phyloP scores from a whole-genome alignment of 2,888 invertebrate species.

The Drosophila percnosoma region DNA sequence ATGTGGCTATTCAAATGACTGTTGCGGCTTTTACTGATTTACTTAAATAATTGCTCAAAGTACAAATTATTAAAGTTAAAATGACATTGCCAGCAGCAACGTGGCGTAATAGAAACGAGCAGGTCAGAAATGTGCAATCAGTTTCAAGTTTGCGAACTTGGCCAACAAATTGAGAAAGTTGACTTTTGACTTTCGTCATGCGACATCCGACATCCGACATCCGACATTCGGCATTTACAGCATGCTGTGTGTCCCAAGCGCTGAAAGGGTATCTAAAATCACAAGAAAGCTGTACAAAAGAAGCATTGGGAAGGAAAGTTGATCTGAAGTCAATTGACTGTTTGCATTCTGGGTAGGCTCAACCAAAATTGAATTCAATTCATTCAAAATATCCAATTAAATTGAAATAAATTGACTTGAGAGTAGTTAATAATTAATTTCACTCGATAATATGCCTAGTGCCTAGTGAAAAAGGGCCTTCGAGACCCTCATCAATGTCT shows the following conservation, averaged over 20 bases:
- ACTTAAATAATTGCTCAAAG: slow-evolving; percentile 59
- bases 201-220: too few relatives aligned
- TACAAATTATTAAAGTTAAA: slow-evolving; percentile 59
- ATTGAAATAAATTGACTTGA: not conserved
- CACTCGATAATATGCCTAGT: too few relatives aligned
- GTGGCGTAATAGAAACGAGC: not conserved
- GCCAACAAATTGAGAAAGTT: slow-evolving; percentile 49
- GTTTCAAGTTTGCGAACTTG: slow-evolving; percentile 28
- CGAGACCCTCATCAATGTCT: slow-evolving; percentile 35
- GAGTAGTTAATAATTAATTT: not conserved
- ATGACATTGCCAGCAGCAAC: slow-evolving; percentile 41
- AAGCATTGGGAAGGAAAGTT: not conserved
- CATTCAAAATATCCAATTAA: not conserved
- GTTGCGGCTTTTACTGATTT: slow-evolving; percentile 27
- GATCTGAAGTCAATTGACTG: not conserved
- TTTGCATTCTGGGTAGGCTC: not conserved
- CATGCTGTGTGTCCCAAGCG: too few relatives aligned
- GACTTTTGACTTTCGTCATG: slow-evolving; percentile 7
- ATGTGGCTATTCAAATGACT: slow-evolving; percentile 14
- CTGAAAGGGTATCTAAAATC: not conserved
- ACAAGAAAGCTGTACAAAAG: not conserved
- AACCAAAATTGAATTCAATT: not conserved
- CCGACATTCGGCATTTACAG: not conserved
- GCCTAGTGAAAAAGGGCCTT: too few relatives aligned
- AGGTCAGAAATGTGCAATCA: slow-evolving; percentile 14